These are phyloP conservation scores for Cricetomys ansorgei DNA, from an alignment of 2,113 vertebrate species.

Conservation along the genomic window DNA sequence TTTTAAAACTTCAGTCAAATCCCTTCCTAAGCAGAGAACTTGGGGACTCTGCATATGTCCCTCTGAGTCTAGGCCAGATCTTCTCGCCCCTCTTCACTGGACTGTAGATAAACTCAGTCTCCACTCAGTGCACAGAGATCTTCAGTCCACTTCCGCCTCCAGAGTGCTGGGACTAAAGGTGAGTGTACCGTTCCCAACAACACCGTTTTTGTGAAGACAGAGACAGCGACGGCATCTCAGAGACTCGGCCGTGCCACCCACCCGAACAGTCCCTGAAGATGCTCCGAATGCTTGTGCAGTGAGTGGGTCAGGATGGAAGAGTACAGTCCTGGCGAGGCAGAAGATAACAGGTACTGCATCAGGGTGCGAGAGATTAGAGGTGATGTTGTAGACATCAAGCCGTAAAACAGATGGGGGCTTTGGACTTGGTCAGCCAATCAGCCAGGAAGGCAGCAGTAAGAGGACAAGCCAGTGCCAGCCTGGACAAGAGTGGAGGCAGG, in stretches of 20 bases:
- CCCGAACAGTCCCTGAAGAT: neutral
- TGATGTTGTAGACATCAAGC: neutral
- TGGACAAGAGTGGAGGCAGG: no score
- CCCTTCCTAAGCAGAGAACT: neutral
- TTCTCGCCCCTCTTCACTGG: neutral
- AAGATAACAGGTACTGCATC: neutral
- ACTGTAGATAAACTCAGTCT: neutral
- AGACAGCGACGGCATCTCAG: neutral
- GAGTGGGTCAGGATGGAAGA: neutral
- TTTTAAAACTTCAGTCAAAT: slow-evolving; percentile 5
- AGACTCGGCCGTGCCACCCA: neutral
- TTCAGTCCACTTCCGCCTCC: neutral
- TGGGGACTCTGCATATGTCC: rapidly evolving
- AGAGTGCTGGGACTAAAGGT: neutral
- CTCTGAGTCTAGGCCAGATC: neutral
- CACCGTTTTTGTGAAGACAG: neutral
- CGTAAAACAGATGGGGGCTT: neutral
- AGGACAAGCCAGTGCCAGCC: neutral
- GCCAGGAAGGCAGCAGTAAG: neutral
- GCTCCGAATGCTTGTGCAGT: neutral
- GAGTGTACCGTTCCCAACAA: no score
- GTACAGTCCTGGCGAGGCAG: neutral
- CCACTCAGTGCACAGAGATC: neutral
- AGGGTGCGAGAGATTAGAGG: neutral
- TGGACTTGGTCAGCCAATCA: neutral